Evolutionary conservation across 1,140 invertebrate species (phyloP).

Genomic region (Meloidogyne hapla): DNA sequence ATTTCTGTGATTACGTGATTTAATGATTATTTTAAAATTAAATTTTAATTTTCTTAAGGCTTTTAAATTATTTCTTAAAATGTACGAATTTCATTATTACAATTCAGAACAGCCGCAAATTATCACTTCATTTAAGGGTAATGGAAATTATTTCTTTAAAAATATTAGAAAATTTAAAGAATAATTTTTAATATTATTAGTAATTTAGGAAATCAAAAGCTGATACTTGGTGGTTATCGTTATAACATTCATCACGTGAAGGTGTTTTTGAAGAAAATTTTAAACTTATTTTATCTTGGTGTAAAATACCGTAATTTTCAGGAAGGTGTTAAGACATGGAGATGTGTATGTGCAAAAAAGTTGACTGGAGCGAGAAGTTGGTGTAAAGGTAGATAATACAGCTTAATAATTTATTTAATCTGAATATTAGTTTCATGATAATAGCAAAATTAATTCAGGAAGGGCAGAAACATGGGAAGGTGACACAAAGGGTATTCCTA

Average conservation of each 20-base stretch:
- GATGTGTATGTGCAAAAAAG: slow-evolving; percentile 57
- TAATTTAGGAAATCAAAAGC: slow-evolving; percentile 51
- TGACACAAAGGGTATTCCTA: slow-evolving; percentile 50
- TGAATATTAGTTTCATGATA: background rate
- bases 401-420: background rate
- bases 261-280: background rate
- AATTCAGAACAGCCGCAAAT: slow-evolving; percentile 43
- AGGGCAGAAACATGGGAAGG: slow-evolving; percentile 56
- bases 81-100: slow-evolving; percentile 49
- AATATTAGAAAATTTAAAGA: background rate
- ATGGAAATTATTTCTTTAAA: background rate
- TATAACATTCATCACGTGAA: slow-evolving; percentile 55
- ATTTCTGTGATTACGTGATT: background rate
- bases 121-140: slow-evolving; percentile 56
- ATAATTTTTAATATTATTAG: slow-evolving; percentile 10
- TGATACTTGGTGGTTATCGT: slow-evolving; percentile 57
- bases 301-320: no score
- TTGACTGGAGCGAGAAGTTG: slow-evolving; percentile 50
- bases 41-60: background rate
- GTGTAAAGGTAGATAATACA: slow-evolving; percentile 37
- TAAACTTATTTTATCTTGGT: slow-evolving; percentile 27
- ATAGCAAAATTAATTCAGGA: slow-evolving; percentile 4
- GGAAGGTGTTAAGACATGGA: slow-evolving; percentile 55
- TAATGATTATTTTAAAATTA: slow-evolving; percentile 10
- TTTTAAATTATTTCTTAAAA: slow-evolving; percentile 16